phyloP scores from a whole-genome alignment of 1,140 invertebrate genomes.

The Venturia canescens region DNA sequence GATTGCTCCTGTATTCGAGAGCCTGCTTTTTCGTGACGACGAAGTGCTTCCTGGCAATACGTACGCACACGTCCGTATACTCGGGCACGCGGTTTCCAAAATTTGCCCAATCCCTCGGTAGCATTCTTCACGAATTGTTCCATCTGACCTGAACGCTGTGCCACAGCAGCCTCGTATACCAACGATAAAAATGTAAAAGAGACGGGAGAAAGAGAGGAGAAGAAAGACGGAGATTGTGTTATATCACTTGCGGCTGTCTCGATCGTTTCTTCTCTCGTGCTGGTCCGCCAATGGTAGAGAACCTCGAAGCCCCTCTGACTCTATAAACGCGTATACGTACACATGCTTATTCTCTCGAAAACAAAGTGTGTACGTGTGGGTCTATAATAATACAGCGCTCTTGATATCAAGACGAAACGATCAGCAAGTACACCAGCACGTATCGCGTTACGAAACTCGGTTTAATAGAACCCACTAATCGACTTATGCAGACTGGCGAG shows the following conservation, averaged over 20 bases:
- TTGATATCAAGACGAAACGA: conserved; percentile 49
- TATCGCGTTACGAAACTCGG: conserved; percentile 53
- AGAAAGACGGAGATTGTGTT: neutral
- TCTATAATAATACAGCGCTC: conserved; percentile 23
- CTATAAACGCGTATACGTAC: conserved; percentile 25
- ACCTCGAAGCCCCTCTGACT: conserved; percentile 31
- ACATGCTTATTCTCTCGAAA: neutral
- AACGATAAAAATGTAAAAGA: neutral
- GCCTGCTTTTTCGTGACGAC: conserved; percentile 41
- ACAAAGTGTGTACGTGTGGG: neutral
- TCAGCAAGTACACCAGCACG: conserved; percentile 52
- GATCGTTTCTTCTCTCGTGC: conserved; percentile 35
- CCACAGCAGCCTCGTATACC: neutral
- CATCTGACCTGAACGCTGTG: neutral
- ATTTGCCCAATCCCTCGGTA: conserved; percentile 43
- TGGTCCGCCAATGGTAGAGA: neutral
- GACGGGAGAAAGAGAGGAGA: neutral
- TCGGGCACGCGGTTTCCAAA: neutral
- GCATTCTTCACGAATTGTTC: conserved; percentile 54
- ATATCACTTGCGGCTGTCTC: conserved; percentile 15
- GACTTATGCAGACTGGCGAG: conserved; percentile 43
- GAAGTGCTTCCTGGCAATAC: no score
- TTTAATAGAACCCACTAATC: conserved; percentile 53
- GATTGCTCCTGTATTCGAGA: neutral
- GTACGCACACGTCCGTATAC: neutral